Conservation (phyloP, 2,113 vertebrate genomes). For the Macroglossus sobrinus region DNA sequence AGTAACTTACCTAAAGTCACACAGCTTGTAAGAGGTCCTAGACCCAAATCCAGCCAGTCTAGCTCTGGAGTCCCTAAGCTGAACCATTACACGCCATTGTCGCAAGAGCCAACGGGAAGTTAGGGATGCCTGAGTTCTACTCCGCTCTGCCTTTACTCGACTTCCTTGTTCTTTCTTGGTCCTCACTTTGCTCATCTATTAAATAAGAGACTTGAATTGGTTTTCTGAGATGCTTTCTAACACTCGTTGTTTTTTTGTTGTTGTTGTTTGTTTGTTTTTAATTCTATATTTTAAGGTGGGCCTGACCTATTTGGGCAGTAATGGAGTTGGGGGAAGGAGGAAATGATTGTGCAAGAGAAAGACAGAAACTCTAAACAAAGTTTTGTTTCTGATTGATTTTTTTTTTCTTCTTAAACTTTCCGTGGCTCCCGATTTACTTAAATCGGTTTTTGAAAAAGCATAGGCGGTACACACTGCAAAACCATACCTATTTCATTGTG, state of each 20-base stretch:
- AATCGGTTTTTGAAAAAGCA: neutral
- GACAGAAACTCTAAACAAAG: neutral
- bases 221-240: neutral
- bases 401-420: neutral
- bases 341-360: neutral
- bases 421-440: neutral
- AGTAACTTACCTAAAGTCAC: neutral
- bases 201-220: neutral
- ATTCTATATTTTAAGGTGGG: neutral
- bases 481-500: neutral
- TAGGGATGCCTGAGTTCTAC: rapidly evolving
- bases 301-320: neutral
- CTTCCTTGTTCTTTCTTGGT: neutral
- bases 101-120: rapidly evolving
- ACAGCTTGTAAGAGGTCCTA: neutral
- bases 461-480: neutral
- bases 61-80: neutral
- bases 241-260: too few relatives aligned
- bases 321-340: rapidly evolving
- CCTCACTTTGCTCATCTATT: neutral
- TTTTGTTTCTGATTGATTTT: neutral
- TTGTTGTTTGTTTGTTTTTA: too few relatives aligned
- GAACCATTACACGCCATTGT: neutral
- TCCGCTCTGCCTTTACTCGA: neutral
- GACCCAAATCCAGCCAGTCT: neutral